A percentile compares a stretch with the other conserved stretches of the same genome.
These are phyloP conservation scores for Agonopterix arenella DNA, from an alignment of 2,888 invertebrate genomes.

Conservation along the genomic window DNA sequence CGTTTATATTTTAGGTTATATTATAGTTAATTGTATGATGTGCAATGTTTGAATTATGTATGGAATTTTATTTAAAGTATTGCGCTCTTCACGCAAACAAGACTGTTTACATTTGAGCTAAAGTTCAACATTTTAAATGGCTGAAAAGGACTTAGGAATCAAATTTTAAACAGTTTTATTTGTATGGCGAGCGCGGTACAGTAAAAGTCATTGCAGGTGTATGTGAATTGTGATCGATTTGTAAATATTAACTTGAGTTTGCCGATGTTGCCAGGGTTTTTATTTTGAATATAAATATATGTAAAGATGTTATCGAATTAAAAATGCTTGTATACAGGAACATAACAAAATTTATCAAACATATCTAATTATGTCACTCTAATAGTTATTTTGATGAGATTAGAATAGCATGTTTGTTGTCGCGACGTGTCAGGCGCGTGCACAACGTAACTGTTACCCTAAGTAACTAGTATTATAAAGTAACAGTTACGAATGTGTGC, in stretches of 20 bases:
- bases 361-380: too few species aligned
- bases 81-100: not conserved
- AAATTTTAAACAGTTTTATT: too few species aligned
- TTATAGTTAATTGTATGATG: constrained; percentile 18
- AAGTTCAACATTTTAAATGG: too few species aligned
- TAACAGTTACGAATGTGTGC: too few species aligned
- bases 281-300: constrained; percentile 12
- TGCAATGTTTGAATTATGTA: constrained; percentile 16
- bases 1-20: constrained; percentile 18
- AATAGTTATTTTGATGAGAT: too few species aligned
- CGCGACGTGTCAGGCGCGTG: too few species aligned
- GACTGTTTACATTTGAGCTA: not conserved
- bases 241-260: constrained; percentile 9
- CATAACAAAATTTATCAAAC: not conserved
- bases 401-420: too few species aligned
- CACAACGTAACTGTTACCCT: too few species aligned
- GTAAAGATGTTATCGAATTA: constrained; percentile 5
- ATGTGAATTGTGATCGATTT: constrained; percentile 7
- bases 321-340: not conserved
- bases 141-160: too few species aligned
- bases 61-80: not conserved
- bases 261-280: constrained; percentile 20
- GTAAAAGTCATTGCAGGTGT: not conserved
- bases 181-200: not conserved
- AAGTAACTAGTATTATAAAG: too few species aligned